Evolutionary conservation across 2,797 vertebrate genomes (phyloP).

Genomic region (Chaunax sp.): DNA sequence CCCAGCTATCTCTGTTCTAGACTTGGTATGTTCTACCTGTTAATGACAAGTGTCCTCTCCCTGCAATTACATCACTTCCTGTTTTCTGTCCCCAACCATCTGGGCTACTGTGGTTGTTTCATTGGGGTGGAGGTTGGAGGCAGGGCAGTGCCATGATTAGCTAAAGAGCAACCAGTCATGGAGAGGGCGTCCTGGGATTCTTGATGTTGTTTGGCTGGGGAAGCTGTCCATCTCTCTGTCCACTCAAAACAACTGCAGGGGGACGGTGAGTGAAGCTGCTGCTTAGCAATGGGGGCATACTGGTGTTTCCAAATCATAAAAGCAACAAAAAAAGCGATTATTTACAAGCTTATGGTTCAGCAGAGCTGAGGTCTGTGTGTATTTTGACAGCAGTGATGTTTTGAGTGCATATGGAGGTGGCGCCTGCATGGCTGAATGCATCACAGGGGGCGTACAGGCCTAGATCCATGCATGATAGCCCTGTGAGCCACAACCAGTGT

Average conservation of each 20-base stretch:
- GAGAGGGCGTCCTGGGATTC: slow-evolving; percentile 57
- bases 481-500: slow-evolving; percentile 32
- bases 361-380: neutral
- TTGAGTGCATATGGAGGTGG: slow-evolving; percentile 70
- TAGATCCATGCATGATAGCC: slow-evolving; percentile 64
- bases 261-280: slow-evolving; percentile 8
- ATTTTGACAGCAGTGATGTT: slow-evolving; percentile 49
- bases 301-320: slow-evolving; percentile 5
- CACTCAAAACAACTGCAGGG: slow-evolving; percentile 70
- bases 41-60: slow-evolving; percentile 80
- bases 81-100: slow-evolving; percentile 74
- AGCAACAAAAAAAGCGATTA: slow-evolving; percentile 8
- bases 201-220: slow-evolving; percentile 60
- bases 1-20: slow-evolving; percentile 99
- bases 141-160: slow-evolving; percentile 33
- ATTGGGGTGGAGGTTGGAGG: slow-evolving; percentile 33
- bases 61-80: slow-evolving; percentile 74
- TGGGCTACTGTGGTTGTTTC: slow-evolving; percentile 60
- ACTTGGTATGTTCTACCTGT: slow-evolving; percentile 98
- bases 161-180: slow-evolving; percentile 37
- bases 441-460: slow-evolving; percentile 37
- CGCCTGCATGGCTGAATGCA: slow-evolving; percentile 74
- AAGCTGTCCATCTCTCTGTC: slow-evolving; percentile 67
- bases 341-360: neutral
- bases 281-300: neutral